Percentiles rank a stretch among this genome's conserved stretches.
Conservation (phyloP, 1,140 invertebrate genomes). For the Papilio machaon region DNA sequence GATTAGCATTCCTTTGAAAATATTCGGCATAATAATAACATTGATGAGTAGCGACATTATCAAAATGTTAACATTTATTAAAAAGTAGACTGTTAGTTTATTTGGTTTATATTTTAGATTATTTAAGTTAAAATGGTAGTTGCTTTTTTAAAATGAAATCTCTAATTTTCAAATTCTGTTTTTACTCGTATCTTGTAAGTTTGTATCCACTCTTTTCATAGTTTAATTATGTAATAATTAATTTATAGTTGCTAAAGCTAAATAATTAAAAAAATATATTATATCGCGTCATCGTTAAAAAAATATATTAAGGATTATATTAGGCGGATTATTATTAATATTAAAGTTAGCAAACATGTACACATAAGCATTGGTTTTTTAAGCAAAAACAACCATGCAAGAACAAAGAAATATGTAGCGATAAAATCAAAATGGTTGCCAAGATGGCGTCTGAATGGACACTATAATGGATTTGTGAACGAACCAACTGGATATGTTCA, state of each 20-base stretch:
- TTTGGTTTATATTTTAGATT: too few species aligned
- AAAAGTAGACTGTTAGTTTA: too few species aligned
- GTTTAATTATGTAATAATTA: too few species aligned
- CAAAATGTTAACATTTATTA: too few species aligned
- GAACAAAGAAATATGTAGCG: conserved; percentile 58
- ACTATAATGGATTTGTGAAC: conserved; percentile 63
- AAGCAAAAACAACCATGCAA: conserved; percentile 45
- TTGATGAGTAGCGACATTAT: too few species aligned
- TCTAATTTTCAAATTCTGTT: too few species aligned
- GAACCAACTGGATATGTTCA: conserved; percentile 80
- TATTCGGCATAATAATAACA: too few species aligned
- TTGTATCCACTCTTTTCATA: too few species aligned
- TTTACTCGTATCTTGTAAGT: too few species aligned
- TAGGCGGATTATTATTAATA: not conserved
- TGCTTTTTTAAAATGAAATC: too few species aligned
- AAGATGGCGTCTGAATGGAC: conserved; percentile 58
- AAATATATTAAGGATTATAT: not conserved
- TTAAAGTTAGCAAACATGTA: not conserved
- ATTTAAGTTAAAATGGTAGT: too few species aligned
- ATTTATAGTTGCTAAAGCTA: not conserved
- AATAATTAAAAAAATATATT: not conserved
- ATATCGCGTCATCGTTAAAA: not conserved
- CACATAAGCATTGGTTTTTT: not conserved
- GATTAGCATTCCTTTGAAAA: not conserved
- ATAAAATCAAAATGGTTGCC: conserved; percentile 57